Base-by-base conservation (phyloP, 2,888 invertebrate genomes). In the Stratiomys singularior region DNA sequence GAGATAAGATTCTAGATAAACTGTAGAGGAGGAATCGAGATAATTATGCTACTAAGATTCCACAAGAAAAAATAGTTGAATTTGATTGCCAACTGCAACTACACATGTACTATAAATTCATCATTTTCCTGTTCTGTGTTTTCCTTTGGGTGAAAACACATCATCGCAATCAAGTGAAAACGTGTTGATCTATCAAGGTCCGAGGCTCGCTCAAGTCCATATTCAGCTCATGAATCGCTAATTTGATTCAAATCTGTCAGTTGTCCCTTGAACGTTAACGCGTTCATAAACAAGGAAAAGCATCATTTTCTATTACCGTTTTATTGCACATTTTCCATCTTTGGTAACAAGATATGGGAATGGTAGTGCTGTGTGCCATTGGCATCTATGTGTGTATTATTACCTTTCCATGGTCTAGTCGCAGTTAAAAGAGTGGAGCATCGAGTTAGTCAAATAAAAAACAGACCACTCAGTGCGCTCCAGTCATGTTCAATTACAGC, bases 401-500 rank as follows among this genome's bases (percentile, higher is more conserved):
- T n/a, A 13, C 52, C 52, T 52, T 15, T 18, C 1, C 18, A 52
- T 18, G 47, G n/a, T 58, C n/a, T 37, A 23, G 56, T 47, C 28
- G 52, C 27, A 52, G n/a, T 11, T 15, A 21, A 44, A 37, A 67
- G 67, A 67, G 7, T 52, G 52, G 37, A 37, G 37, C 37, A 37
- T 9, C 37, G 9, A 37, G 37, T 37, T 37, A 9, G 37, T 37
- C 5, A 9, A 37, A 37, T 9, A 18, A 52, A 52, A 52, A 52
- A 52, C 52, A 13, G 37, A 18, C 30, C 44, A 11, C 71, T 71
- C 47, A 13, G 47, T 71, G 71, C n/a, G 47, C 71, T 47, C 37
- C n/a, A 74, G 74, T 74, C 74, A 58, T 58, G 58, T 74, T 58
- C 60, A 21, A 74, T 74, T 74, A 74, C 28, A 18, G 74, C 44